Conservation (phyloP, 2,888 invertebrate species). For the Caenorhabditis sp. region DNA sequence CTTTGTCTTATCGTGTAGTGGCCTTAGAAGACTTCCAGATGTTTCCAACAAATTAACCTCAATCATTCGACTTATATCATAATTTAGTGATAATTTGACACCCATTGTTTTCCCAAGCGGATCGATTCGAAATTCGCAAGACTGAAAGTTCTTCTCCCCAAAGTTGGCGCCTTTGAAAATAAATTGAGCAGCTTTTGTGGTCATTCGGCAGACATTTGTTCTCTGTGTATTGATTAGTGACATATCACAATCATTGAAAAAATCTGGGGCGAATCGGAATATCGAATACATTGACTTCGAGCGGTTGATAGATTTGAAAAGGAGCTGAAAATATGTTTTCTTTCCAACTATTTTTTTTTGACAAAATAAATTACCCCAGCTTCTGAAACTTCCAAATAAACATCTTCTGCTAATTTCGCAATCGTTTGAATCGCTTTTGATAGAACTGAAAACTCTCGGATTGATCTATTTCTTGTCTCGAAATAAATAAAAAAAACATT, state of each 20-base stretch:
- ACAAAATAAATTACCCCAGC: constrained; percentile 18
- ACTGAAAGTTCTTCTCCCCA: constrained; percentile 28
- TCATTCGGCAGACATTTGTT: constrained; percentile 27
- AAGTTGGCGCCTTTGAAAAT: constrained; percentile 36
- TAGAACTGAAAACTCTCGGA: constrained; percentile 17
- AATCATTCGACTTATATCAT: constrained; percentile 27
- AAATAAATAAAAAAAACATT: neutral
- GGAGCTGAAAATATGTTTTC: constrained; percentile 13
- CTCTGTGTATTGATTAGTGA: constrained; percentile 23
- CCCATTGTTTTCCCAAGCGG: constrained; percentile 25
- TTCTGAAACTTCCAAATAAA: constrained; percentile 30
- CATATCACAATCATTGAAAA: constrained; percentile 36
- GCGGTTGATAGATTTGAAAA: constrained; percentile 26
- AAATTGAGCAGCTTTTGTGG: constrained; percentile 30
- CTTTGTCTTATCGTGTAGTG: constrained; percentile 13
- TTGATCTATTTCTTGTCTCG: neutral
- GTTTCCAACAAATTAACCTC: constrained; percentile 39
- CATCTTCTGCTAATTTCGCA: constrained; percentile 33
- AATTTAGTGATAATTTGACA: constrained; percentile 27
- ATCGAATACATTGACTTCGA: constrained; percentile 22
- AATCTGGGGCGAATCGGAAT: constrained; percentile 37
- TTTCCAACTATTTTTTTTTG: neutral
- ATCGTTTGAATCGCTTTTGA: constrained; percentile 23
- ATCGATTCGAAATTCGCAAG: constrained; percentile 37
- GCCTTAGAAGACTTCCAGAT: constrained; percentile 15